Conservation (phyloP, 2,797 vertebrate genomes). For the Sparus aurata region DNA sequence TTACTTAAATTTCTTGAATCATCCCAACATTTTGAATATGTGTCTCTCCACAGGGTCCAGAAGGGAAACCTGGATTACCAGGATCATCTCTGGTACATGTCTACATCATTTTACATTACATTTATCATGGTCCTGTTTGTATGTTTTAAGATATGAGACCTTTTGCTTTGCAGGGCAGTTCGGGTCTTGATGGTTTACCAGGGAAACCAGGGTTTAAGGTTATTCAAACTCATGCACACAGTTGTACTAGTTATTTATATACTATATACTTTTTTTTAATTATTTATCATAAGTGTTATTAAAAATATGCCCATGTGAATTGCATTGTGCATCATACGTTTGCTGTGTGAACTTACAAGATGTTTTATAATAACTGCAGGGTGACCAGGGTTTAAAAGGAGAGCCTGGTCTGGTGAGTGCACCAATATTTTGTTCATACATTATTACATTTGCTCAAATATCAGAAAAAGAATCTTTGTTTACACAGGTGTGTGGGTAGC, state of each 20-base stretch:
- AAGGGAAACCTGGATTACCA: constrained; percentile 86
- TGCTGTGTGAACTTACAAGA: neutral
- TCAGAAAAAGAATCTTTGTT: neutral
- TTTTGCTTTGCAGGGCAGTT: constrained; percentile 71
- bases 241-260: no score
- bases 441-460: neutral
- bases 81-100: constrained; percentile 77
- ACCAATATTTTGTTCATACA: neutral
- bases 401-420: constrained; percentile 82
- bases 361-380: constrained; percentile 71
- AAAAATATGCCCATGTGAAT: neutral
- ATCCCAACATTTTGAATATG: neutral
- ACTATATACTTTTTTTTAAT: no score
- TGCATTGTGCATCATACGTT: neutral
- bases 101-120: neutral
- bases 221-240: neutral
- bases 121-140: neutral
- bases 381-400: constrained; percentile 84
- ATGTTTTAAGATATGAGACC: neutral
- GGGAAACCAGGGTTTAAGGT: constrained; percentile 85
- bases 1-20: neutral
- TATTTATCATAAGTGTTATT: neutral
- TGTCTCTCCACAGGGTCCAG: constrained; percentile 81
- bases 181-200: constrained; percentile 73
- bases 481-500: neutral